Conservation (phyloP, 2,888 invertebrate species). For the Argyra leucocephala region DNA sequence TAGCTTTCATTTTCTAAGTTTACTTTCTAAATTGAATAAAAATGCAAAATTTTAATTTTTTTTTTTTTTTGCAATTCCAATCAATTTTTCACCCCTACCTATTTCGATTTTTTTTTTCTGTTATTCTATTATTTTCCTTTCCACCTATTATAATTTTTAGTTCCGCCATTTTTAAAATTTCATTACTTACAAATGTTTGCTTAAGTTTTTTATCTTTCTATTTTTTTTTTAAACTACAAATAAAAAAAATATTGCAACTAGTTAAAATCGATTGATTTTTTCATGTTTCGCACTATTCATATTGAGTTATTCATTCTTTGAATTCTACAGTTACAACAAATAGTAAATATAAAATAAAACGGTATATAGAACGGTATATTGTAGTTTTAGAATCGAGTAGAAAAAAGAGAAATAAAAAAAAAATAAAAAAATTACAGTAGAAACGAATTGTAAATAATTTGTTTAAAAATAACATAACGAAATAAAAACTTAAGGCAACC, state of each 20-base stretch:
- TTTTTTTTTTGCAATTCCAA: no score
- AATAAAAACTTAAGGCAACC: background rate
- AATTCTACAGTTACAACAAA: no score
- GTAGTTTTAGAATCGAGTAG: background rate
- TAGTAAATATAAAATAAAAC: no score
- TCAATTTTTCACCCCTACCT: no score
- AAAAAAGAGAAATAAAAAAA: background rate
- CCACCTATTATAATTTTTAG: background rate
- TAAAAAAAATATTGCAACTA: conserved; percentile 1
- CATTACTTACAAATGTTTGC: background rate
- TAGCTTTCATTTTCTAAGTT: no score
- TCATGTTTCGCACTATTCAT: background rate
- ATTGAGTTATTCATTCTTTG: no score
- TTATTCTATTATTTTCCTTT: no score
- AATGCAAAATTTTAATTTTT: no score
- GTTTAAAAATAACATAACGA: background rate
- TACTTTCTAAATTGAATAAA: no score
- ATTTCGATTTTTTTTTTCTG: background rate
- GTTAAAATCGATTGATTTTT: background rate
- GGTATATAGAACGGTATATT: background rate
- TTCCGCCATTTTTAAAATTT: background rate
- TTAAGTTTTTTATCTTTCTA: background rate
- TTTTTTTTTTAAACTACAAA: background rate
- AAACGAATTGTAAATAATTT: background rate
- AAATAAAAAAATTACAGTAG: background rate